These are phyloP conservation scores for Atherinomorus stipes DNA, from an alignment of 2,113 vertebrate species.

Conservation along the genomic window DNA sequence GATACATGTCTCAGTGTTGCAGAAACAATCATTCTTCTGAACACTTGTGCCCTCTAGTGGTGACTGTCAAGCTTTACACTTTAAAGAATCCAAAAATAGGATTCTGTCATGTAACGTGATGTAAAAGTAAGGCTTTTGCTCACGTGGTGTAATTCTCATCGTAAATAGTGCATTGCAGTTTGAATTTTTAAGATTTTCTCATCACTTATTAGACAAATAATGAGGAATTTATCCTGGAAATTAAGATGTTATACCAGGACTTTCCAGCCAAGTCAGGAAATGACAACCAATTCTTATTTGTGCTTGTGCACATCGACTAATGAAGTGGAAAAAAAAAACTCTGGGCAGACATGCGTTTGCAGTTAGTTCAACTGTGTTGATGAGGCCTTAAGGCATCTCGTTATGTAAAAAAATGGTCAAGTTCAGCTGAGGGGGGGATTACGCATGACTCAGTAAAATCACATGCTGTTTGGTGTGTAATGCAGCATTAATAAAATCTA, in stretches of 20 bases:
- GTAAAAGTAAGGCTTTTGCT: too few relatives aligned
- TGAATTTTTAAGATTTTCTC: too few relatives aligned
- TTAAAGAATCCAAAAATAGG: too few relatives aligned
- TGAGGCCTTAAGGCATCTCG: neutral
- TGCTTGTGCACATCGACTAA: neutral
- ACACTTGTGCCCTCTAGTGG: conserved; percentile 28
- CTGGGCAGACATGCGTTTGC: neutral
- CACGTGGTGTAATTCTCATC: too few relatives aligned
- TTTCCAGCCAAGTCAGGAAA: neutral
- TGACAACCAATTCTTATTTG: neutral
- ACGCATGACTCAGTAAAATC: conserved; percentile 12
- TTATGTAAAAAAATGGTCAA: neutral
- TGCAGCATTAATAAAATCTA: neutral
- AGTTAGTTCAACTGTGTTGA: conserved; percentile 10
- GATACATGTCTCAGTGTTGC: too few relatives aligned
- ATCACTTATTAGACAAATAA: too few relatives aligned
- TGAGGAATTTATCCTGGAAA: too few relatives aligned
- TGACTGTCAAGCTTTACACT: neutral
- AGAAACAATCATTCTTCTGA: neutral
- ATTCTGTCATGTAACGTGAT: too few relatives aligned
- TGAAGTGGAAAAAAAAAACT: neutral
- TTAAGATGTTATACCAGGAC: too few relatives aligned
- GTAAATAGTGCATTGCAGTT: too few relatives aligned
- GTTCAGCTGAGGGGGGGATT: neutral
- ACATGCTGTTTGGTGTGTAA: neutral